phyloP scores from a whole-genome alignment of 2,113 vertebrate species.

The Hippocampus mohnikei region DNA sequence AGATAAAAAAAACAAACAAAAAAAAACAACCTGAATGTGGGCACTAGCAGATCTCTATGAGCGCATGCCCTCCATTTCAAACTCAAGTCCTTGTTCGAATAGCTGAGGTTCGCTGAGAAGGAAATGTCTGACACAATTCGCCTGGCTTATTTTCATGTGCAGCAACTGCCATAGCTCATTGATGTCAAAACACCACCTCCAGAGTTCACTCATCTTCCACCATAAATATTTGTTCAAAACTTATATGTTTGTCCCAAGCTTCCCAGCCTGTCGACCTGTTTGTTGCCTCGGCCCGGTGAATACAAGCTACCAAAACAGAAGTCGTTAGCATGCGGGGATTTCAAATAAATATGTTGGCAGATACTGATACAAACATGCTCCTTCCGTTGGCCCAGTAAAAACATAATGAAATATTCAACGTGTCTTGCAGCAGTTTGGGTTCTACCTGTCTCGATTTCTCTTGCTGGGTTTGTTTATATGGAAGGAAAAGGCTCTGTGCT shows the following conservation, averaged over 20 bases:
- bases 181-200: not conserved
- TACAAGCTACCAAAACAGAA: slow-evolving; percentile 1
- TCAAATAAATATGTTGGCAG: not conserved
- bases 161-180: not conserved
- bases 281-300: slow-evolving; percentile 10
- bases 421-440: slow-evolving; percentile 35
- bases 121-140: not conserved
- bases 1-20: not conserved
- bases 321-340: slow-evolving; percentile 9
- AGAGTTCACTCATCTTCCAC: not conserved
- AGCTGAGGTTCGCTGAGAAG: not conserved
- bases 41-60: not conserved
- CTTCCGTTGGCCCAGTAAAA: slow-evolving; percentile 51
- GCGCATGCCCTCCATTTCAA: not conserved
- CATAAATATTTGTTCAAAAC: not conserved
- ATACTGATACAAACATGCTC: slow-evolving; percentile 11
- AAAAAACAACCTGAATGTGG: not conserved
- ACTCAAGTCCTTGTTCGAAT: not conserved
- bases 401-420: slow-evolving; percentile 69
- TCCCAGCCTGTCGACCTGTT: not conserved
- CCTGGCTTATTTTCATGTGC: slow-evolving; percentile 1
- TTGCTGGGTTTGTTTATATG: slow-evolving; percentile 24
- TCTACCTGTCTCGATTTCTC: slow-evolving; percentile 56
- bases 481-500: slow-evolving; percentile 15
- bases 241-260: not conserved